These are phyloP conservation scores for Adelges cooleyi DNA, from an alignment of 1,140 invertebrate genomes.

Conservation along the genomic window DNA sequence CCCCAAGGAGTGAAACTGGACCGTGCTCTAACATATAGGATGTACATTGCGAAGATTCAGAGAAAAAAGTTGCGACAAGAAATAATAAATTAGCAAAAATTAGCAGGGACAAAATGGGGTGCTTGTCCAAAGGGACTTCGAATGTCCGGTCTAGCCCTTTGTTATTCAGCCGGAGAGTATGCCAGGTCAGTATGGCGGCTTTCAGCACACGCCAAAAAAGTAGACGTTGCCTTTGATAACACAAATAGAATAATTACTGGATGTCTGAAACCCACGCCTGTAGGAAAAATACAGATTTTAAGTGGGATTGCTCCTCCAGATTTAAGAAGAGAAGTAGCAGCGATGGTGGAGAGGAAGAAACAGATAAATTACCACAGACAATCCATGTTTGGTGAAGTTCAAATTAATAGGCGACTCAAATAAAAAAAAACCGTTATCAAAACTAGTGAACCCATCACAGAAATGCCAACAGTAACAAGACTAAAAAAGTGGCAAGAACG, in stretches of 20 bases:
- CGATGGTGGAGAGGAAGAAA: neutral
- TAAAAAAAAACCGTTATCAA: too few species aligned
- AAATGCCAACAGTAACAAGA: neutral
- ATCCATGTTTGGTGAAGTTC: neutral
- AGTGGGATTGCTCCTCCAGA: neutral
- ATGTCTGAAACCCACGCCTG: neutral
- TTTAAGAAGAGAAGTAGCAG: neutral
- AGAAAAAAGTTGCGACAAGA: neutral
- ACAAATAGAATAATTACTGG: neutral
- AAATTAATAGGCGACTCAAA: too few species aligned
- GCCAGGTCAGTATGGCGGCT: neutral
- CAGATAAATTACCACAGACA: too few species aligned
- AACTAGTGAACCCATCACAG: too few species aligned
- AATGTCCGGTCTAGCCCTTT: neutral
- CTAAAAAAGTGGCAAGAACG: neutral
- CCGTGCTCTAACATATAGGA: too few species aligned
- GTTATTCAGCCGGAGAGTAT: neutral
- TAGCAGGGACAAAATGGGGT: too few species aligned
- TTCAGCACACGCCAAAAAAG: too few species aligned
- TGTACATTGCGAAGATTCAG: neutral
- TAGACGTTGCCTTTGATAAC: neutral
- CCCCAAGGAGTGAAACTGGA: too few species aligned
- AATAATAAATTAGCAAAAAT: too few species aligned
- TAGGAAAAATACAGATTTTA: neutral
- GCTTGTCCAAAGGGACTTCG: neutral